These are phyloP conservation scores for Zelleria hepariella DNA, from an alignment of 2,888 invertebrate genomes.

Conservation along the genomic window DNA sequence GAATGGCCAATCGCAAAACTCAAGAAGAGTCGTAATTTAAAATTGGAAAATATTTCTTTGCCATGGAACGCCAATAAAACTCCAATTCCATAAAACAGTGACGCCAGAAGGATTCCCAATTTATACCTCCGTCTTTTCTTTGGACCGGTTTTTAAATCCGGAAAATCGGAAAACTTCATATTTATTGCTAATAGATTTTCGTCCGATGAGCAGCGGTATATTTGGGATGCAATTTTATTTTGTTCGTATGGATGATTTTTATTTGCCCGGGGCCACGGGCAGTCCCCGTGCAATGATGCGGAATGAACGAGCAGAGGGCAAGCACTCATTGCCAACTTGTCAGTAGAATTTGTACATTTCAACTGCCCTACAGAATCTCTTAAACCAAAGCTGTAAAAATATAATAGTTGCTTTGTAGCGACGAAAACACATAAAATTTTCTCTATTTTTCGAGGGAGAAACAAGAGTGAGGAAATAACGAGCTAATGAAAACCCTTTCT, in stretches of 20 bases:
- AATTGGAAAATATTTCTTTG: not conserved
- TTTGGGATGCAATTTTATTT: slow-evolving; percentile 71
- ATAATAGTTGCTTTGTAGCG: too few relatives aligned
- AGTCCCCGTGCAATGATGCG: slow-evolving; percentile 10
- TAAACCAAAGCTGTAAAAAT: not conserved
- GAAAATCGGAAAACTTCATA: slow-evolving; percentile 71
- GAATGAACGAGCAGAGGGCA: not conserved
- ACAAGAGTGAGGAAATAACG: too few relatives aligned
- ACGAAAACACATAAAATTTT: too few relatives aligned
- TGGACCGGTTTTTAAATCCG: slow-evolving; percentile 54
- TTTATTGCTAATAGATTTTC: slow-evolving; percentile 73
- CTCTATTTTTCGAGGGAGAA: too few relatives aligned
- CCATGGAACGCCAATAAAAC: slow-evolving; percentile 40
- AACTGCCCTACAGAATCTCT: not conserved
- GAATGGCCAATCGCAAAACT: not conserved
- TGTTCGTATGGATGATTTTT: slow-evolving; percentile 71
- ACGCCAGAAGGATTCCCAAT: slow-evolving; percentile 50
- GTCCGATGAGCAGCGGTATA: slow-evolving; percentile 65
- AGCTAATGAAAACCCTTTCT: too few relatives aligned
- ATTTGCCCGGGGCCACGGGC: slow-evolving; percentile 52
- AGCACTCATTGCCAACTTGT: not conserved
- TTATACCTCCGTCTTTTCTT: slow-evolving; percentile 28
- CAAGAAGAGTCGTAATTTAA: not conserved
- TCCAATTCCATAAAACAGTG: slow-evolving; percentile 52
- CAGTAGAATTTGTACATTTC: not conserved